phyloP scores from a whole-genome alignment of 2,797 vertebrate genomes.

The Euthynnus affinis region DNA sequence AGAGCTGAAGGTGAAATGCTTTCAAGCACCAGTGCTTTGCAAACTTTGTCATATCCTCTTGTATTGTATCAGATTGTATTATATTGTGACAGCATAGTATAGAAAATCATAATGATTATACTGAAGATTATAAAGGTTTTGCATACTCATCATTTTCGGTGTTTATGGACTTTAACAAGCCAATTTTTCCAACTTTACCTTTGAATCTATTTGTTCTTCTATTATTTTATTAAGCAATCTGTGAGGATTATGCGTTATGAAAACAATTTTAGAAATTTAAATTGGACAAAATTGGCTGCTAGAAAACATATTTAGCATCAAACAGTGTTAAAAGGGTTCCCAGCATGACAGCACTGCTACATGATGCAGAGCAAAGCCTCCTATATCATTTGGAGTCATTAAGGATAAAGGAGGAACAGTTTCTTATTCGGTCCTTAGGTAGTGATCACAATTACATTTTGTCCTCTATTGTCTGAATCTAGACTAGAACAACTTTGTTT shows the following conservation, averaged over 20 bases:
- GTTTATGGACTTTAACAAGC: not conserved
- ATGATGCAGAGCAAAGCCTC: not conserved
- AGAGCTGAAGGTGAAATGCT: constrained; percentile 29
- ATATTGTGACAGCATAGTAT: not conserved
- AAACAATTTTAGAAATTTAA: not conserved
- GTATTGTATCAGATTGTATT: not conserved
- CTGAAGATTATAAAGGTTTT: not conserved
- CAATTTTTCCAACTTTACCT: not conserved
- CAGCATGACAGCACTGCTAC: not conserved
- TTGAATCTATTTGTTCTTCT: not conserved
- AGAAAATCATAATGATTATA: not conserved
- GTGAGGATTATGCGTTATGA: not conserved
- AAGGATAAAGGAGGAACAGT: not conserved
- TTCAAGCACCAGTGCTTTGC: not conserved
- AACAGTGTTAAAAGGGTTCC: not conserved
- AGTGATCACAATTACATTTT: not conserved
- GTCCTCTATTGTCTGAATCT: not conserved
- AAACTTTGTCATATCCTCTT: not conserved
- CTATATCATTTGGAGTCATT: not conserved
- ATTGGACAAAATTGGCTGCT: not conserved
- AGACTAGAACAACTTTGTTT: not conserved
- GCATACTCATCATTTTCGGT: too few relatives aligned
- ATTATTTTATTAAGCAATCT: not conserved
- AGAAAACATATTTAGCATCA: not conserved
- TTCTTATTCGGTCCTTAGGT: not conserved